These are phyloP conservation scores for Colistium nudipinnis DNA, from an alignment of 2,113 vertebrate genomes.

Conservation along the genomic window DNA sequence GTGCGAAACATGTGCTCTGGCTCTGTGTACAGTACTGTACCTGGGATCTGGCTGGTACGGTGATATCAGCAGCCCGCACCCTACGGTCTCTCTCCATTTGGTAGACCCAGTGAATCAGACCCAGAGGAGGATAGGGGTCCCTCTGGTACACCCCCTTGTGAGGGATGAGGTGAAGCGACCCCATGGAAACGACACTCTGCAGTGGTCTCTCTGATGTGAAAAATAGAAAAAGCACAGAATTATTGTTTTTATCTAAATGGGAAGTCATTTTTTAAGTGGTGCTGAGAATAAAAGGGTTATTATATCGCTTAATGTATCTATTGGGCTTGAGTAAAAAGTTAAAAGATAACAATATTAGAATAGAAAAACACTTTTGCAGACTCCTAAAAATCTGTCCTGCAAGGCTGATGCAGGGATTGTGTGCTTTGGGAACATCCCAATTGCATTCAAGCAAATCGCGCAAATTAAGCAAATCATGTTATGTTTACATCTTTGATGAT, in stretches of 20 bases:
- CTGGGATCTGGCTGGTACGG: slow-evolving; percentile 37
- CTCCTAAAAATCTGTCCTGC: no score
- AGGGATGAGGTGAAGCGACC: slow-evolving; percentile 55
- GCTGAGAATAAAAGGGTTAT: not conserved
- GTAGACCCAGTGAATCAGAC: slow-evolving; percentile 68
- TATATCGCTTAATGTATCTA: not conserved
- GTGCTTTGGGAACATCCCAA: not conserved
- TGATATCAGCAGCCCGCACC: slow-evolving; percentile 64
- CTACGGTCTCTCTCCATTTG: slow-evolving; percentile 62
- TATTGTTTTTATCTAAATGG: slow-evolving; percentile 33
- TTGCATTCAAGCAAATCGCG: not conserved
- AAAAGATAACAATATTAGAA: not conserved
- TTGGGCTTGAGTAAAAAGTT: not conserved
- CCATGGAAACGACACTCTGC: slow-evolving; percentile 67
- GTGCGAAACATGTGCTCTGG: slow-evolving; percentile 45
- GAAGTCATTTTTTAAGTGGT: slow-evolving; percentile 25
- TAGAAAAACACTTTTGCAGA: not conserved
- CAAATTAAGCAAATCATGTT: not conserved
- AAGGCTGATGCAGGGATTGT: not conserved
- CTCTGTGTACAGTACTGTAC: slow-evolving; percentile 61
- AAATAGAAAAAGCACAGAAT: not conserved
- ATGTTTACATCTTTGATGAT: not conserved
- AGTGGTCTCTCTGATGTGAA: slow-evolving; percentile 48
- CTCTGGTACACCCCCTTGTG: slow-evolving; percentile 24
- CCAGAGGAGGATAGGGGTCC: slow-evolving; percentile 35